A percentile compares a stretch with the other conserved stretches of the same genome.
These are phyloP conservation scores for Petrocephalus microphthalmus DNA, from an alignment of 2,113 vertebrate species.

Conservation along the genomic window DNA sequence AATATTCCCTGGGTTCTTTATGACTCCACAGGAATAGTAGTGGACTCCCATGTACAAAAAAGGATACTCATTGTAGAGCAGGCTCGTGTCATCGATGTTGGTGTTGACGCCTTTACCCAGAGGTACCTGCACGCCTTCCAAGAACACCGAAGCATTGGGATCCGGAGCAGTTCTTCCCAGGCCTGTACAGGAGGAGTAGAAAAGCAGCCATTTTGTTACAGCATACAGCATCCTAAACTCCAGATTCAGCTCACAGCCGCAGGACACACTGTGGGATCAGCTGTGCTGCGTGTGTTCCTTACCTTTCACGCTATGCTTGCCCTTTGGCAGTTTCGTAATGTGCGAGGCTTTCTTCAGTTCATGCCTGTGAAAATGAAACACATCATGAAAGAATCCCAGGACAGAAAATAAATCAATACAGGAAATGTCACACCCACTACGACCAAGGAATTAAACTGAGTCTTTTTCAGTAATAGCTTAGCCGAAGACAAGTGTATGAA, in stretches of 20 bases:
- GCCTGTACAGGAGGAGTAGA: constrained; percentile 54
- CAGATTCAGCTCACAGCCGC: not conserved
- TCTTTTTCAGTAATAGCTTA: not conserved
- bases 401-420: not conserved
- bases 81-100: constrained; percentile 83
- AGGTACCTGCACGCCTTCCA: constrained; percentile 85
- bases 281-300: constrained; percentile 19
- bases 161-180: constrained; percentile 90
- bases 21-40: not conserved
- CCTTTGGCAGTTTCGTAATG: constrained; percentile 89
- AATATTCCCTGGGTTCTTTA: not conserved
- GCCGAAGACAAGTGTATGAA: not conserved
- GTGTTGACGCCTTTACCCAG: constrained; percentile 77
- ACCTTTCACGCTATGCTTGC: constrained; percentile 99
- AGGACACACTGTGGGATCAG: not conserved
- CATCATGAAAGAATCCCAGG: not conserved
- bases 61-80: constrained; percentile 99
- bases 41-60: constrained; percentile 32
- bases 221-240: not conserved
- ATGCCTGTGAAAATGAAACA: constrained; percentile 63
- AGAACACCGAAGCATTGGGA: constrained; percentile 66
- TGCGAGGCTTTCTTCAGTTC: constrained; percentile 94
- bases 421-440: not conserved
- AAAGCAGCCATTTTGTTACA: not conserved
- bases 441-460: not conserved